Evolutionary conservation across 2,888 invertebrate species (phyloP).

Genomic region (Epirrhoe tristata): DNA sequence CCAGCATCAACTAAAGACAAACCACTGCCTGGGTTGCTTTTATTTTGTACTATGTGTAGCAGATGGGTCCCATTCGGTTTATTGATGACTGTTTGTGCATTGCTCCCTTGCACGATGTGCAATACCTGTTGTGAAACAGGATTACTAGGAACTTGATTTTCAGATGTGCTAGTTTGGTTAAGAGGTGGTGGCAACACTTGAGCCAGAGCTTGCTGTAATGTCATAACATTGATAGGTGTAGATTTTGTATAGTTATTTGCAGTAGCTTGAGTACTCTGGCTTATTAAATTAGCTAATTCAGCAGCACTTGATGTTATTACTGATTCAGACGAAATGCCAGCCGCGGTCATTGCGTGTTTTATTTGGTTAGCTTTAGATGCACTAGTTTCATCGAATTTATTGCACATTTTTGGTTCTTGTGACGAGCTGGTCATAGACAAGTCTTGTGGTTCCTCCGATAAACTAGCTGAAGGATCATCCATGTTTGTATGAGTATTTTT

Average conservation of each 20-base stretch:
- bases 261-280: constrained; percentile 74
- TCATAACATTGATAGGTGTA: constrained; percentile 69
- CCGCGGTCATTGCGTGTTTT: constrained; percentile 79
- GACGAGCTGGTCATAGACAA: constrained; percentile 23
- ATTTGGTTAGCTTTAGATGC: constrained; percentile 70
- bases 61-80: constrained; percentile 71
- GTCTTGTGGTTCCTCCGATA: constrained; percentile 29
- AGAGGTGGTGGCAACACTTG: constrained; percentile 78
- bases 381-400: constrained; percentile 17
- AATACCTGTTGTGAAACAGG: constrained; percentile 66
- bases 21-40: constrained; percentile 57
- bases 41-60: constrained; percentile 80
- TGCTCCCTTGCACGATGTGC: constrained; percentile 81
- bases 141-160: constrained; percentile 60
- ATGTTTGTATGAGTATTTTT: constrained; percentile 17
- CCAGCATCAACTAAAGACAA: constrained; percentile 76
- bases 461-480: constrained; percentile 11
- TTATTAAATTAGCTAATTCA: constrained; percentile 81
- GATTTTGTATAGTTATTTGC: constrained; percentile 67
- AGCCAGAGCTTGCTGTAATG: constrained; percentile 79
- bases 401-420: constrained; percentile 21
- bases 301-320: constrained; percentile 59
- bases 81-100: constrained; percentile 72
- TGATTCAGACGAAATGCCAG: constrained; percentile 71
- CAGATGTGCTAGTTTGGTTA: constrained; percentile 65